Conservation (phyloP, 2,888 invertebrate species). For the Ephialtes manifestator region DNA sequence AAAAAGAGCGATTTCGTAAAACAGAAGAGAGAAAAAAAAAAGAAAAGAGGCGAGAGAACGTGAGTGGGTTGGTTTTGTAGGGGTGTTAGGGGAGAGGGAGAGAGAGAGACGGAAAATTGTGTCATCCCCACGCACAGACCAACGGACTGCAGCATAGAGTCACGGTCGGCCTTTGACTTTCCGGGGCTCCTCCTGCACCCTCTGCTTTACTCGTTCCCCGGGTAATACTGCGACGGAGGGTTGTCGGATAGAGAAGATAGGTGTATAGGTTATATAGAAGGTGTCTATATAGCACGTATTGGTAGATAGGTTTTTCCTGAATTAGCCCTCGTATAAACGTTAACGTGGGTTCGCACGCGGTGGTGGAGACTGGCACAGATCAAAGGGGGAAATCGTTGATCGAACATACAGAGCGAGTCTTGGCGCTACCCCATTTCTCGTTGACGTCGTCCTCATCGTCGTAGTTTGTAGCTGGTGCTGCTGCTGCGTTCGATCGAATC, state of each 20-base stretch:
- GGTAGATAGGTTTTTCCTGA: conserved; percentile 59
- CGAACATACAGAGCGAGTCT: conserved; percentile 56
- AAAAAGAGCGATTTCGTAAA: conserved; percentile 34
- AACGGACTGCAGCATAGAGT: conserved; percentile 69
- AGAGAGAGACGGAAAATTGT: conserved; percentile 64
- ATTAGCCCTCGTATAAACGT: conserved; percentile 53
- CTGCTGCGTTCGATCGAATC: conserved; percentile 64
- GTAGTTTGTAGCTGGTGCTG: conserved; percentile 33
- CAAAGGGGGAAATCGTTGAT: conserved; percentile 66
- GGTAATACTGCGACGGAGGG: conserved; percentile 58
- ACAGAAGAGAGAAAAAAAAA: conserved; percentile 21
- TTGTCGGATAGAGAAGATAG: conserved; percentile 14
- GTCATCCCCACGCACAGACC: conserved; percentile 67
- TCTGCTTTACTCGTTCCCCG: conserved; percentile 60
- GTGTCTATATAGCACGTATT: conserved; percentile 37
- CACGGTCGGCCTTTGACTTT: conserved; percentile 72
- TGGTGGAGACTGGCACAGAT: conserved; percentile 68
- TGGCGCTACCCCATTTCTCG: conserved; percentile 62
- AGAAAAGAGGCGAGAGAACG: conserved; percentile 7
- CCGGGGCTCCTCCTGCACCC: conserved; percentile 58
- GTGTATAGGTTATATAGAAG: conserved; percentile 25
- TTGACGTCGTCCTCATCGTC: conserved; percentile 51
- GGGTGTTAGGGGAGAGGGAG: conserved; percentile 1
- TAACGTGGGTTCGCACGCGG: conserved; percentile 48
- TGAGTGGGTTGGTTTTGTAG: conserved; percentile 40